Evolutionary conservation across 2,113 vertebrate genomes (phyloP).

Genomic region (Antigone vipio): DNA sequence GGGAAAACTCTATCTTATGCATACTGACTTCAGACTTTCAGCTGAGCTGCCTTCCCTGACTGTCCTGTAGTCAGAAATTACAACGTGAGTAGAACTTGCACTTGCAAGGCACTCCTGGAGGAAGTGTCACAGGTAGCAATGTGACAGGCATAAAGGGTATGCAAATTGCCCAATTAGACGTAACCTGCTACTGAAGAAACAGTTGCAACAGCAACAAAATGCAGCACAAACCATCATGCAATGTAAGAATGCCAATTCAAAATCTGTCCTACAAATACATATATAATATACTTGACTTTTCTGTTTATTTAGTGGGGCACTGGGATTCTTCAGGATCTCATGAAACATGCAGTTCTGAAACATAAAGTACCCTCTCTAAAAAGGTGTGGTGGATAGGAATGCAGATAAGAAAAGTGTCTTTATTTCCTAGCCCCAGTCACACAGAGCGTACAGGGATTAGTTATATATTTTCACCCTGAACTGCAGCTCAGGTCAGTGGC

Average conservation of each 20-base stretch:
- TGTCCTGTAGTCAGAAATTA: not conserved
- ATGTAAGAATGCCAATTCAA: conserved; percentile 34
- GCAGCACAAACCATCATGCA: conserved; percentile 20
- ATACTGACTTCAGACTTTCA: not conserved
- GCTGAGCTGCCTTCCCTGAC: not conserved
- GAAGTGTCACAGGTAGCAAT: conserved; percentile 16
- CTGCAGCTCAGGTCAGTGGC: not conserved
- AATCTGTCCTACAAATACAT: conserved; percentile 50
- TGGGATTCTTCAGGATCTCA: conserved; percentile 41
- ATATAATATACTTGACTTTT: conserved; percentile 51
- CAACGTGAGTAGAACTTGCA: not conserved
- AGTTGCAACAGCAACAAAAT: conserved; percentile 42
- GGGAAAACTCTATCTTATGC: not conserved
- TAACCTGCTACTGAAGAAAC: conserved; percentile 40
- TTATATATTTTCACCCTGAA: conserved; percentile 32
- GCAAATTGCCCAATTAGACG: conserved; percentile 52
- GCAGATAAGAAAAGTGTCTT: not conserved
- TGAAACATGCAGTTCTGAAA: conserved; percentile 1
- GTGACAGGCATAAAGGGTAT: conserved; percentile 37
- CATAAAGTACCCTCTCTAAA: not conserved
- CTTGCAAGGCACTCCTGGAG: conserved; percentile 26
- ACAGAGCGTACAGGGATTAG: not conserved
- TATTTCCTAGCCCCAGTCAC: not conserved
- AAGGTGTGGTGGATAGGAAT: not conserved
- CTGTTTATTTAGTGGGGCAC: conserved; percentile 39